These are phyloP conservation scores for Myiozetetes cayanensis DNA, from an alignment of 2,113 vertebrate species.

Conservation along the genomic window DNA sequence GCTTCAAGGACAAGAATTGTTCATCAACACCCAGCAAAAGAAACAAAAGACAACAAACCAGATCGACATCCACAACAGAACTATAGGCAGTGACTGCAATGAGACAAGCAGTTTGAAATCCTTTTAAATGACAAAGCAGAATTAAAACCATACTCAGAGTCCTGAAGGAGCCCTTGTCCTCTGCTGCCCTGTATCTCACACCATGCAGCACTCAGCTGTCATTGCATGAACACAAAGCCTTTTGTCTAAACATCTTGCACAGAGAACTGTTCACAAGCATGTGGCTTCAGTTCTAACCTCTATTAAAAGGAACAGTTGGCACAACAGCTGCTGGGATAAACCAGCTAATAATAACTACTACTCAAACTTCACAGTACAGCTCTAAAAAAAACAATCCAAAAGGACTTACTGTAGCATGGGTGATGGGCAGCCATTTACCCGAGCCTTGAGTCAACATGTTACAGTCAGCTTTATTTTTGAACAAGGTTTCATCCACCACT, in stretches of 20 bases:
- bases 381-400: background rate
- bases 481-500: background rate
- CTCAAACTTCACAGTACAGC: background rate
- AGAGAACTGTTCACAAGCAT: background rate
- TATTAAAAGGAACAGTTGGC: background rate
- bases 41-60: background rate
- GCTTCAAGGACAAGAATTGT: background rate
- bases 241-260: background rate
- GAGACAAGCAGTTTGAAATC: background rate
- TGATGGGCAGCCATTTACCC: background rate
- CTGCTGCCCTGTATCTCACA: background rate
- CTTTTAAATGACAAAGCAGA: background rate
- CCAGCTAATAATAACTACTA: background rate
- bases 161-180: background rate
- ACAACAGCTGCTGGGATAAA: background rate
- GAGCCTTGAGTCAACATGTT: background rate
- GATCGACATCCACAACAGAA: background rate
- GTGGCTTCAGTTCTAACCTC: background rate
- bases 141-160: background rate
- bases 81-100: background rate
- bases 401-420: background rate
- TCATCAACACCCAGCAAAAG: background rate
- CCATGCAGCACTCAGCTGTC: background rate
- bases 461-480: constrained; percentile 33
- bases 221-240: background rate